Percentiles rank a stretch among this genome's conserved stretches.
phyloP scores from a whole-genome alignment of 2,888 invertebrate genomes.

The Metellina segmentata region DNA sequence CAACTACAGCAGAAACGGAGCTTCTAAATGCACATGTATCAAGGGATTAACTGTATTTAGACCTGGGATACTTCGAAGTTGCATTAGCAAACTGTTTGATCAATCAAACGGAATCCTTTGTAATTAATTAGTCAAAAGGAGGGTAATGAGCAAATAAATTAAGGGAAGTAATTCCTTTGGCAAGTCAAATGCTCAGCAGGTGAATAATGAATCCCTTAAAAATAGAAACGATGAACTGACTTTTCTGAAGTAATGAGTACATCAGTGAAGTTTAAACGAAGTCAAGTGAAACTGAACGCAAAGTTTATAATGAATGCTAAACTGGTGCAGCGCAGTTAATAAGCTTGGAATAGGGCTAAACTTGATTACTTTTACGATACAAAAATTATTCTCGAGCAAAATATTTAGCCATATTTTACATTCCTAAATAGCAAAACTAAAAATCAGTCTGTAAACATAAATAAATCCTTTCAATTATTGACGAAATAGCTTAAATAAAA shows the following conservation, averaged over 20 bases:
- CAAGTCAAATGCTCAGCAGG: conserved; percentile 10
- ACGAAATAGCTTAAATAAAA: too few relatives aligned
- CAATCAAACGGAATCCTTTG: conserved; percentile 45
- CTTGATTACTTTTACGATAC: too few relatives aligned
- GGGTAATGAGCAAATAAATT: conserved; percentile 41
- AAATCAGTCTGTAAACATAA: too few relatives aligned
- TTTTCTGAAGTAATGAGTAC: not conserved
- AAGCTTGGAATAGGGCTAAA: too few relatives aligned
- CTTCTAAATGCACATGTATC: not conserved
- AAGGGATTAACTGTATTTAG: not conserved
- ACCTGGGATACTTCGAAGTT: not conserved
- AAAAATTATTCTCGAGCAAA: too few relatives aligned
- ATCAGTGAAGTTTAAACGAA: not conserved
- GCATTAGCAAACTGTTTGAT: conserved; percentile 38
- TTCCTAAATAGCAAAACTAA: too few relatives aligned
- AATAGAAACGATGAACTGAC: not conserved
- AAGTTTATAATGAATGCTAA: too few relatives aligned
- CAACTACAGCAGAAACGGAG: not conserved
- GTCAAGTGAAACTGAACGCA: too few relatives aligned
- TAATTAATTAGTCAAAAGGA: conserved; percentile 48
- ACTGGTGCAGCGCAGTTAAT: too few relatives aligned
- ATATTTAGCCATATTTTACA: too few relatives aligned
- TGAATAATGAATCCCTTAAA: conserved; percentile 17
- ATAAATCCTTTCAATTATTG: too few relatives aligned
- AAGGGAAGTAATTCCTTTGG: conserved; percentile 23